Conservation (phyloP, 92 coral and sea anemone genomes). For the Plumapathes pennacea region DNA sequence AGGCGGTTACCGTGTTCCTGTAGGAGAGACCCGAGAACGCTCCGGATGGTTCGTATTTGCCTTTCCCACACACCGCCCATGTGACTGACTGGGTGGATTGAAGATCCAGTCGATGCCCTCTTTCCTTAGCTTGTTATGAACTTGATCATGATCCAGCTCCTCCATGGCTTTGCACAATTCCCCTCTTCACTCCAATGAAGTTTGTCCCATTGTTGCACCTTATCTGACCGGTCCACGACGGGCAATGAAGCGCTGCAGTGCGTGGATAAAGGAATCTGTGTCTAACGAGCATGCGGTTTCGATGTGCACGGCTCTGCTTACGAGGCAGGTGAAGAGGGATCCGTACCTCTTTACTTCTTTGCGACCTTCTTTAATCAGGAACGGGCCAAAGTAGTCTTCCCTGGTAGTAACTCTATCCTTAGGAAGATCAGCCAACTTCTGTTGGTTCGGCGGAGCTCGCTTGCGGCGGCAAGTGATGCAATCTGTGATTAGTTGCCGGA, state of each 20-base stretch:
- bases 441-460: conserved; percentile 9
- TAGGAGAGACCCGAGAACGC: conserved; percentile 36
- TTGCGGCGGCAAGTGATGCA: conserved; percentile 36
- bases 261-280: conserved; percentile 53
- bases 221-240: conserved; percentile 55
- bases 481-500: conserved; percentile 36
- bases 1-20: conserved; percentile 48
- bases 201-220: conserved; percentile 55
- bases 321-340: conserved; percentile 54
- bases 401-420: conserved; percentile 9
- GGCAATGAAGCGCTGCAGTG: conserved; percentile 51
- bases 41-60: conserved; percentile 44
- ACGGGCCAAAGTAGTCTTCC: conserved; percentile 43
- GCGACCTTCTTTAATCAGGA: conserved; percentile 38
- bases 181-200: conserved; percentile 39
- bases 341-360: conserved; percentile 40
- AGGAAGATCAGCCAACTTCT: conserved; percentile 51
- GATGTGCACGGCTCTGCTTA: conserved; percentile 59
- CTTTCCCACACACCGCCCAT: conserved; percentile 67
- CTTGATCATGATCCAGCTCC: conserved; percentile 39
- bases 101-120: conserved; percentile 29
- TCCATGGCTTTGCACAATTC: conserved; percentile 38
- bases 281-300: conserved; percentile 49
- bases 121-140: conserved; percentile 8
- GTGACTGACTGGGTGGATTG: conserved; percentile 46